Evolutionary conservation across 2,888 invertebrate genomes (phyloP).

Genomic region (Gerris lacustris): DNA sequence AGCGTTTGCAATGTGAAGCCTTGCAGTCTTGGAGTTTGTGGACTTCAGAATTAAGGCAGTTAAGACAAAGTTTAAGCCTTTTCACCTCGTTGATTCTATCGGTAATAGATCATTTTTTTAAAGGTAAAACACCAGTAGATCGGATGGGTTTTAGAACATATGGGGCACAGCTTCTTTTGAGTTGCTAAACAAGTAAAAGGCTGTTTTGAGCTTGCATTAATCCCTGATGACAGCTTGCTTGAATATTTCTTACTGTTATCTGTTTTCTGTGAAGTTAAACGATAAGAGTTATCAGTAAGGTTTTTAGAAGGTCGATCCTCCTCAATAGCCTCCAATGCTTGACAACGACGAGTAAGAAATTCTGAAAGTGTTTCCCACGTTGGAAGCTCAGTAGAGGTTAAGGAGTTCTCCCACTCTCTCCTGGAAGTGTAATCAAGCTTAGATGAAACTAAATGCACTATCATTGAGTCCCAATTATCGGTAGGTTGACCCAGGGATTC

Average conservation of each 20-base stretch:
- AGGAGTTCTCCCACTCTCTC: not conserved
- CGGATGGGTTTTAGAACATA: not conserved
- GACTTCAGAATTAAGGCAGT: not conserved
- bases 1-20: not conserved
- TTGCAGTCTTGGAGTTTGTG: not conserved
- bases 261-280: no score
- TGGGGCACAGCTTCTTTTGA: no score
- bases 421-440: not conserved
- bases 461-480: not conserved
- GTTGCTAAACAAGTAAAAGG: no score
- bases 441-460: not conserved
- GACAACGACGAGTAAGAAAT: not conserved
- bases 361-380: not conserved
- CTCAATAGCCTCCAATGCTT: not conserved
- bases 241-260: no score
- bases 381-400: not conserved
- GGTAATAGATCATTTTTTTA: not conserved
- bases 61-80: not conserved
- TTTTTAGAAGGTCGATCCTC: no score
- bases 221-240: no score
- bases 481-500: not conserved
- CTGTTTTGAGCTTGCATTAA: no score
- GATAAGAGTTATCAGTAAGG: no score
- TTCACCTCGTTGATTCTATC: not conserved
- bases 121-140: not conserved